A percentile compares a stretch with the other conserved stretches of the same genome.
These are phyloP conservation scores for Anoplolepis gracilipes DNA, from an alignment of 1,140 invertebrate species.

Conservation along the genomic window DNA sequence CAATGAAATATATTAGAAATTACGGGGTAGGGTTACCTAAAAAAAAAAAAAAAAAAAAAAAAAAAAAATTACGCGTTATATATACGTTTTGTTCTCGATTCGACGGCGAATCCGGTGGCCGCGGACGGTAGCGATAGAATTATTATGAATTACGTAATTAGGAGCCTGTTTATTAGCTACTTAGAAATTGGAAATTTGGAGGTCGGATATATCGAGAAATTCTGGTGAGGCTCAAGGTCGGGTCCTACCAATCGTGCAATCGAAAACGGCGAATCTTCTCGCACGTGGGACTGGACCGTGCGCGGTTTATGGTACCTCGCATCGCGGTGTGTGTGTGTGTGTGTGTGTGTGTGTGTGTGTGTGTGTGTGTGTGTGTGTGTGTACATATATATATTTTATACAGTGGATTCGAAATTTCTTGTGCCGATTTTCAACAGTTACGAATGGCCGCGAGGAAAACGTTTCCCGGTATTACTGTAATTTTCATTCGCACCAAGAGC, in stretches of 20 bases:
- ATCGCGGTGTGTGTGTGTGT: too few species aligned
- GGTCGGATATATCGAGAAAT: constrained; percentile 4
- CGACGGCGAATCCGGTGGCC: constrained; percentile 17
- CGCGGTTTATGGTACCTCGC: background rate
- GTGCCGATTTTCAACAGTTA: constrained; percentile 1
- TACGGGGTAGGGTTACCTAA: constrained; percentile 34
- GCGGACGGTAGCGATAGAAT: constrained; percentile 48
- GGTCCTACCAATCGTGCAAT: constrained; percentile 6
- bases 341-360: too few species aligned
- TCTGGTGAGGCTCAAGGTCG: background rate
- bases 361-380: too few species aligned
- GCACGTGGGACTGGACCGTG: background rate
- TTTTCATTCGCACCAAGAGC: constrained; percentile 6
- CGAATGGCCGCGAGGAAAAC: constrained; percentile 35
- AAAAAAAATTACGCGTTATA: background rate
- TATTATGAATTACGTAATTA: constrained; percentile 38
- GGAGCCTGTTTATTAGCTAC: constrained; percentile 11
- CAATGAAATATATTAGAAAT: constrained; percentile 56
- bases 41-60: too few species aligned
- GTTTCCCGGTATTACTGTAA: constrained; percentile 58
- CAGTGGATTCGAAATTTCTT: constrained; percentile 45
- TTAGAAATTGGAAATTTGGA: constrained; percentile 7
- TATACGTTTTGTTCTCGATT: constrained; percentile 42
- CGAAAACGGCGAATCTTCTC: background rate
- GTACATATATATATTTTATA: too few species aligned